Evolutionary conservation across 1,140 invertebrate genomes (phyloP), one percentile per base, ranked within the genome.

Genomic region (Tetraneura akinire): DNA sequence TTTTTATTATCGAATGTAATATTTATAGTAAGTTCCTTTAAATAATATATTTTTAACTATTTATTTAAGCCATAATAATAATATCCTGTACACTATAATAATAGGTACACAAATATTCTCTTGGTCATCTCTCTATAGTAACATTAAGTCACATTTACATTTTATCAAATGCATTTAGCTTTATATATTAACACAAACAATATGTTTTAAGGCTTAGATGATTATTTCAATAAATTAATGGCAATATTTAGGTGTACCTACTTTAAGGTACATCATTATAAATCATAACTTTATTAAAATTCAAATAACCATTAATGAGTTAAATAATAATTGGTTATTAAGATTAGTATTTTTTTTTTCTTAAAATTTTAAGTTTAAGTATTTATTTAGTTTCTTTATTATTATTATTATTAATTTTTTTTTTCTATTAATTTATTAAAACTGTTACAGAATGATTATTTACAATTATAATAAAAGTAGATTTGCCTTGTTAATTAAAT

Each of bases 401-500:
- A 60, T 78, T 42, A 37, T 74, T n/a, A n/a, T n/a, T n/a, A n/a
- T n/a, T n/a, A n/a, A n/a, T n/a, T n/a, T n/a, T n/a, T n/a, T n/a
- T n/a, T 37, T 37, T 37, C 42, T 76, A 76, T 42, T 76, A 37
- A 76, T 76, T 76, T 60, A 76, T 78, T 62, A 47, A 62, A 78
- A 62, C 51, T 78, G 74, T 78, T 78, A 78, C 29, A 21, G 74
- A 62, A 55, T 78, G 74, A 47, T 78, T 45, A 60, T 76, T 57
- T 4, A 62, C 62, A 78, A 78, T 23, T 60, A 21, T 60, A 78
- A 78, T 42, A 74, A 74, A 60, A 71, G 45, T 57, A 78, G 53
- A 60, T 55, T 78, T 26, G 74, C 55, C 55, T 78, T 60, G 74
- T 78, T 78, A 60, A 78, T 62, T 6, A 47, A 70, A 71, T n/a